These are phyloP conservation scores for Paralvinella palmiformis DNA, from an alignment of 1,140 invertebrate genomes.

Conservation along the genomic window DNA sequence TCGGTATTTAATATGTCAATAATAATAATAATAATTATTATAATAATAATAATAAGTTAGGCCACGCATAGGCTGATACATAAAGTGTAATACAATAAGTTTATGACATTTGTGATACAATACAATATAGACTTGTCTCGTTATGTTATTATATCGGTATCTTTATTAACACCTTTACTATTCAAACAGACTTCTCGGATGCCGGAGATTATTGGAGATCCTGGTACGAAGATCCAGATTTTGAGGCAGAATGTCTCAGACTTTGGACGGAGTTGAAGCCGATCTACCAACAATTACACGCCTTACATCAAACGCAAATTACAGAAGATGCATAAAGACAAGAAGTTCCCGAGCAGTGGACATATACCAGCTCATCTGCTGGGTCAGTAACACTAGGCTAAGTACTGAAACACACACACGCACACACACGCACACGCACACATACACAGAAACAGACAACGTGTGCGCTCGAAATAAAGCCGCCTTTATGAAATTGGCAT, in stretches of 20 bases:
- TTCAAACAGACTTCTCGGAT: slow-evolving; percentile 52
- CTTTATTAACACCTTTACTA: background rate
- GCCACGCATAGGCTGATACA: too few relatives aligned
- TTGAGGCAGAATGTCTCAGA: slow-evolving; percentile 61
- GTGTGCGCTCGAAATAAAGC: background rate
- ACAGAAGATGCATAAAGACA: slow-evolving; percentile 55
- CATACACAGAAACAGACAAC: background rate
- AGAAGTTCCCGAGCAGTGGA: slow-evolving; percentile 34
- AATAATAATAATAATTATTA: too few relatives aligned
- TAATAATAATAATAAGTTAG: too few relatives aligned
- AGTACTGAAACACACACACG: background rate
- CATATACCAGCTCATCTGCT: slow-evolving; percentile 53
- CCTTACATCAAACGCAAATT: slow-evolving; percentile 80
- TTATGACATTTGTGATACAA: too few relatives aligned
- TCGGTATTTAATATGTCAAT: too few relatives aligned
- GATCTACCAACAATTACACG: slow-evolving; percentile 79
- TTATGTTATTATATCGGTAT: too few relatives aligned
- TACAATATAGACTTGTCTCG: too few relatives aligned
- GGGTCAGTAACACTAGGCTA: slow-evolving; percentile 51
- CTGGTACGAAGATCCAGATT: slow-evolving; percentile 36
- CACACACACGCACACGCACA: too few relatives aligned
- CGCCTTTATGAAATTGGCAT: background rate
- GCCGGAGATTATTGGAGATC: slow-evolving; percentile 60
- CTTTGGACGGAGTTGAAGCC: slow-evolving; percentile 78
- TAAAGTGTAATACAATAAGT: too few relatives aligned